These are phyloP conservation scores for Otolemur crassicaudatus DNA, from an alignment of 2,797 vertebrate genomes.

Conservation along the genomic window DNA sequence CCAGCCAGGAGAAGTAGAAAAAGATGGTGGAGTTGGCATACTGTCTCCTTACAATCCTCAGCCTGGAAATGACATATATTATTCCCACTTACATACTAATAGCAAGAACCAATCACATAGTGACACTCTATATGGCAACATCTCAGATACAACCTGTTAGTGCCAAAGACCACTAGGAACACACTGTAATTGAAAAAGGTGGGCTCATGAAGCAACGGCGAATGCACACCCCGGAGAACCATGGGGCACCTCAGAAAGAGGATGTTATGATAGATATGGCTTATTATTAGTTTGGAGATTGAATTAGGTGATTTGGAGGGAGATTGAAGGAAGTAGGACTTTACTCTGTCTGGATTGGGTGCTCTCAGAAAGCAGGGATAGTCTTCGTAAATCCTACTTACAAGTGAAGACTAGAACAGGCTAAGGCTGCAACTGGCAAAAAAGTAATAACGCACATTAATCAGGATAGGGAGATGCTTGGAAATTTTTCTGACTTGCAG, in stretches of 20 bases:
- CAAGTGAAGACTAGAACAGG: background rate
- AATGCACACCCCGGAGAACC: background rate
- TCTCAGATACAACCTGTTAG: background rate
- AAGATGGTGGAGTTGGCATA: background rate
- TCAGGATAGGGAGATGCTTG: background rate
- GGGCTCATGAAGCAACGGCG: background rate
- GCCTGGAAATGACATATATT: background rate
- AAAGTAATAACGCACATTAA: background rate
- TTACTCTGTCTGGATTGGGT: background rate
- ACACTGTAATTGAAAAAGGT: background rate
- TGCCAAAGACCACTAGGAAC: background rate
- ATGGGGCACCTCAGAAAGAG: background rate
- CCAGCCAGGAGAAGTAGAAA: background rate
- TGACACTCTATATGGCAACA: background rate
- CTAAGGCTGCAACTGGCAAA: background rate
- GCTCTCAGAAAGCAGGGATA: background rate
- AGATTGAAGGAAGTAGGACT: background rate
- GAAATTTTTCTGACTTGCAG: background rate
- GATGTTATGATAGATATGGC: background rate
- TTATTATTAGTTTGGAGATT: background rate
- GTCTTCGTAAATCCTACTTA: background rate
- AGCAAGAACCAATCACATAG: background rate
- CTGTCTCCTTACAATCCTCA: background rate
- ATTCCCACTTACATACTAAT: background rate
- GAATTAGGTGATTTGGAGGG: background rate